Conservation (phyloP, 2,113 vertebrate genomes). For the Seriola rivoliana region DNA sequence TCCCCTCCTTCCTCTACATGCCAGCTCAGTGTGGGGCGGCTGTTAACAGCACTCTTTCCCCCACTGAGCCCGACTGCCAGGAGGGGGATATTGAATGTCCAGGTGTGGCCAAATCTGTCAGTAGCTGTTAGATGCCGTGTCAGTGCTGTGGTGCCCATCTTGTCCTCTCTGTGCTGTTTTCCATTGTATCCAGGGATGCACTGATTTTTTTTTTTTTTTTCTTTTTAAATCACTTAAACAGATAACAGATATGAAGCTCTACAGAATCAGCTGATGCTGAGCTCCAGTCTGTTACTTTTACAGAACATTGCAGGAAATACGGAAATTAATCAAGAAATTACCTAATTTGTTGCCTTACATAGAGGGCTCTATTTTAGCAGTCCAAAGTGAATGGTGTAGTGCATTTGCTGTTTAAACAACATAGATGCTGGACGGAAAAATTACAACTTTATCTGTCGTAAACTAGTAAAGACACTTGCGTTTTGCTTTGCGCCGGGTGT, state of each 20-base stretch:
- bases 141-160: slow-evolving; percentile 43
- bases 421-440: too few relatives aligned
- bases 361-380: too few relatives aligned
- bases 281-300: background rate
- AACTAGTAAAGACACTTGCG: too few relatives aligned
- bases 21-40: slow-evolving; percentile 78
- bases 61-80: slow-evolving; percentile 74
- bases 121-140: slow-evolving; percentile 48
- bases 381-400: too few relatives aligned
- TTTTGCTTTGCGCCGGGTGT: too few relatives aligned
- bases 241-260: background rate
- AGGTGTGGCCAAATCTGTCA: slow-evolving; percentile 77
- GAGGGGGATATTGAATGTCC: slow-evolving; percentile 82
- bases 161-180: slow-evolving; percentile 36
- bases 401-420: too few relatives aligned
- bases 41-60: slow-evolving; percentile 64
- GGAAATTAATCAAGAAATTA: background rate
- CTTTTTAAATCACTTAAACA: background rate
- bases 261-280: background rate
- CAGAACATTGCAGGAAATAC: background rate
- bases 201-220: background rate
- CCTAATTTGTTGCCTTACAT: too few relatives aligned
- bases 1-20: slow-evolving; percentile 54
- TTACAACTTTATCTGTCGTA: too few relatives aligned
- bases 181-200: slow-evolving; percentile 47